phyloP scores from a whole-genome alignment of 2,888 invertebrate species.

The Xylota segnis region DNA sequence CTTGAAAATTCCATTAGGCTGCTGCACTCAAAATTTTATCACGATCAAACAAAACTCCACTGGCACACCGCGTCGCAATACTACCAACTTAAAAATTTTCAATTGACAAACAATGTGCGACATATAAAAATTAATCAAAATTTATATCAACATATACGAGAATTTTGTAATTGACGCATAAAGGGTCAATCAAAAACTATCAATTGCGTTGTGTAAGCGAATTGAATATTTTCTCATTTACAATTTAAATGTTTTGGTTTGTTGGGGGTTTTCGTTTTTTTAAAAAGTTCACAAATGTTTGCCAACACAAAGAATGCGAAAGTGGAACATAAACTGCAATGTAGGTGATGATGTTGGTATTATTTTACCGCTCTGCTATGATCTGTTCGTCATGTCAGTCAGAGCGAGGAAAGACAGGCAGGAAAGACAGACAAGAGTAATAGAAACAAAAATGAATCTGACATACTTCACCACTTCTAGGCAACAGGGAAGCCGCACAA shows the following conservation, averaged over 20 bases:
- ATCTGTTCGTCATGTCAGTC: constrained; percentile 8
- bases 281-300: constrained; percentile 2
- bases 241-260: constrained; percentile 28
- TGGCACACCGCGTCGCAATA: constrained; percentile 21
- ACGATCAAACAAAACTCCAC: constrained; percentile 10
- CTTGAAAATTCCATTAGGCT: neutral
- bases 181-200: constrained; percentile 70
- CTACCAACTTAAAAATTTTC: constrained; percentile 49
- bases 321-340: neutral
- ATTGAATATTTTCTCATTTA: constrained; percentile 32
- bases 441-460: constrained; percentile 39
- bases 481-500: constrained; percentile 50
- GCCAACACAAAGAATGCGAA: neutral
- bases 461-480: constrained; percentile 53
- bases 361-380: constrained; percentile 41
- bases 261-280: no score
- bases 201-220: constrained; percentile 49
- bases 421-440: neutral
- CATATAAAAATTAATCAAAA: constrained; percentile 66
- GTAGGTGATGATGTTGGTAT: constrained; percentile 18
- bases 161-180: constrained; percentile 70
- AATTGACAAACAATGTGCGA: constrained; percentile 70
- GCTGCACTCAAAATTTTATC: constrained; percentile 15
- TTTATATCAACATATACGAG: constrained; percentile 62
- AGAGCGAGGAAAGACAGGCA: no score